Evolutionary conservation across 1,140 invertebrate genomes (phyloP).

Genomic region (Listronotus bonariensis): DNA sequence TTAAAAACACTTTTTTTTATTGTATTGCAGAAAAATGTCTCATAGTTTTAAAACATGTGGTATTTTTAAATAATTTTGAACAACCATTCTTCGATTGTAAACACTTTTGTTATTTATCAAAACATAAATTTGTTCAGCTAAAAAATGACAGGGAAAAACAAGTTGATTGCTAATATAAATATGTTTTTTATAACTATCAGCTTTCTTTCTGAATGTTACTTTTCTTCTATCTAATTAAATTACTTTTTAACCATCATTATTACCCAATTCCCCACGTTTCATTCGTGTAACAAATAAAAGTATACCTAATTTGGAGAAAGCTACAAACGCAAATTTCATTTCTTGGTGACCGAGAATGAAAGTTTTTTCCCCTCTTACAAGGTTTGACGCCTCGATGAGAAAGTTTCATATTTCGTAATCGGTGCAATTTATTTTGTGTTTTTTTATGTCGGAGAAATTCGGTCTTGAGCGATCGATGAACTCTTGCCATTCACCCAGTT

Average conservation of each 20-base stretch:
- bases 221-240: constrained; percentile 8
- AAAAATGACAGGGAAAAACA: too few species aligned
- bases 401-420: constrained; percentile 31
- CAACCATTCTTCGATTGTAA: too few species aligned
- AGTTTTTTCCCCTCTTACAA: constrained; percentile 13
- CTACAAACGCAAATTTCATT: constrained; percentile 14
- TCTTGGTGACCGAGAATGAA: constrained; percentile 25
- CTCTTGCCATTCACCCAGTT: constrained; percentile 21
- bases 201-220: too few species aligned
- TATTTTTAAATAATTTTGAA: too few species aligned
- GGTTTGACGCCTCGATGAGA: constrained; percentile 22
- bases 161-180: too few species aligned
- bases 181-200: too few species aligned
- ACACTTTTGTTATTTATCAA: too few species aligned
- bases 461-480: constrained; percentile 6
- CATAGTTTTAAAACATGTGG: too few species aligned
- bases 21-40: too few species aligned
- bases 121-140: too few species aligned
- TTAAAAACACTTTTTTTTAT: too few species aligned
- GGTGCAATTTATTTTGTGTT: constrained; percentile 19
- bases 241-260: constrained; percentile 5
- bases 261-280: constrained; percentile 5
- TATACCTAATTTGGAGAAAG: constrained; percentile 29
- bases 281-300: constrained; percentile 18
- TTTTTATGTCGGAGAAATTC: constrained; percentile 23